Base-by-base conservation (phyloP, 2,797 vertebrate genomes). In the Epinephelus awoara region DNA sequence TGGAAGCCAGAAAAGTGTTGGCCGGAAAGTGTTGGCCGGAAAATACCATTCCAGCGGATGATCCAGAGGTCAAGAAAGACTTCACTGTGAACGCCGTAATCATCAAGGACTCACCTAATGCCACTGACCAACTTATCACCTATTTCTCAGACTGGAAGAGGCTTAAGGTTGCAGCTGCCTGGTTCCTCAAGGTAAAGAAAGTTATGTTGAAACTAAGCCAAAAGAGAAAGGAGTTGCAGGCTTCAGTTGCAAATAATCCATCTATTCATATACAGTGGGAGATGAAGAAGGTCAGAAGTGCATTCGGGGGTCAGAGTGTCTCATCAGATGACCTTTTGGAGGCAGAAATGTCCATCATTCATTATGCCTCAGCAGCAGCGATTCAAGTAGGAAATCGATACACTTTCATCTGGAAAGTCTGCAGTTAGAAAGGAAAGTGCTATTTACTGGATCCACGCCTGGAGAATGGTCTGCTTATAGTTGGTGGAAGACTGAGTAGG, bases 261-360 rank as follows among this genome's bases (percentile, higher is more conserved):
- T 27, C 29, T 5, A 34, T 7, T 34, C 6, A 34, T 7, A 34
- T 7, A 34, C 29, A 34, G 29, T 7, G 7, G 29, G 49, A 54
- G 12, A 42, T 46, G 13, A 57, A 6, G 8, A 50, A 9, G 34
- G 15, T 14, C 19, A 23, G 6, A 23, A 47, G 10, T 25, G 10
- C 18, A n/a, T 15, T 75, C 9, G 27, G 44, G n/a, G 49, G 25
- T 44, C 79, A 72, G n/a, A 15, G 11, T 18, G n/a, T 67, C 7
- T 57, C 64, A 11, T 19, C 64, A 4, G 59, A 79, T 6, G 72
- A 79, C 21, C 44, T 83, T 11, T 2, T 6, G 23, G 17, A 54
- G 5, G 64, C 64, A 69, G 80, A 86, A 54, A 56, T 3, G 5
- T 3, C 54, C 10, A 34, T 71, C 17, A 40, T 80, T 6, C n/a